Base-by-base conservation (phyloP, 1,140 invertebrate genomes). In the Sycophaga agraensis region DNA sequence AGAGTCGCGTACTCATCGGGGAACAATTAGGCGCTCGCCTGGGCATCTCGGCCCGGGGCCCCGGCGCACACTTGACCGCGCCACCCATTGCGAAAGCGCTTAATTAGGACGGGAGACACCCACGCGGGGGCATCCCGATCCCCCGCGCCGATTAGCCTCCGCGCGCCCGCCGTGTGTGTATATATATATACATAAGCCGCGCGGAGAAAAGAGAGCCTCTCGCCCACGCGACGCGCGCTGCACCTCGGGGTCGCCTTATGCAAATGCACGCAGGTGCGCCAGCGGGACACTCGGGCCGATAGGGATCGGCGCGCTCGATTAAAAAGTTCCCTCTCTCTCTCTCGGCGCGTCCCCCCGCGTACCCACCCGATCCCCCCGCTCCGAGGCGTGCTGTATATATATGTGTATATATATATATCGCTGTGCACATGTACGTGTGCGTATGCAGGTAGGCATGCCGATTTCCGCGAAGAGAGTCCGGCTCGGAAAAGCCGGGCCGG, bases 181-280 rank as follows among this genome's bases (percentile, higher is more conserved):
- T n/a, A 40, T 28, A 28, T n/a, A n/a, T 22, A 34, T 31, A 31
- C 28, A 31, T 4, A 39, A 6, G 61, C 55, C 28, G 11, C 28
- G 51, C 63, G 24, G 56, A 43, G 58, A 46, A 61, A 61, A 67
- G 63, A 57, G 43, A 34, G 70, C 63, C 66, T 69, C 64, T 63
- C 40, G 55, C 56, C 51, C 19, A 37, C 51, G 63, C 55, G 31
- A 24, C 62, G 42, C 58, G n/a, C 16, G 4, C 14, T 2, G 0
- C 1, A 4, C n/a, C 34, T 6, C 34, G 7, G 6, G 16, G 66
- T 64, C 53, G 69, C 63, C 61, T 70, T 73, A 73, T 75, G 73
- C 71, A 75, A 76, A 75, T 76, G 49, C 57, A 56, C 35, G 67
- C 73, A 73, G 69, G 69, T 73, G 75, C 66, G 59, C 65, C 61